A percentile compares a stretch with the other conserved stretches of the same genome.
Evolutionary conservation across 2,113 vertebrate species (phyloP).

Genomic region (Myiozetetes cayanensis): DNA sequence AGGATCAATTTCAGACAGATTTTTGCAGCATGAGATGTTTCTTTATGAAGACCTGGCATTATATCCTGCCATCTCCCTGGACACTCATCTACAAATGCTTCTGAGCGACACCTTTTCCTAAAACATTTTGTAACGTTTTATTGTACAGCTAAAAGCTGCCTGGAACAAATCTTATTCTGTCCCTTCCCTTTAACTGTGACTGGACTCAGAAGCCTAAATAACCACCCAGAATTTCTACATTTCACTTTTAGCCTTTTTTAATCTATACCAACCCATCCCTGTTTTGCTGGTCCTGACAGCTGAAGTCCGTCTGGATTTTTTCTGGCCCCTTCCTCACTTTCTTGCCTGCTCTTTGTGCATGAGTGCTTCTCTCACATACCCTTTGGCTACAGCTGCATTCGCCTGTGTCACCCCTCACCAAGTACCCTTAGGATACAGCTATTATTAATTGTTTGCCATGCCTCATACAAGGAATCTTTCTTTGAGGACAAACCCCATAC

Average conservation of each 20-base stretch:
- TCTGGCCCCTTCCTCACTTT: background rate
- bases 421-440: background rate
- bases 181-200: background rate
- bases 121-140: background rate
- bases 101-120: background rate
- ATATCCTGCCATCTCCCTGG: background rate
- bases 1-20: conserved; percentile 17
- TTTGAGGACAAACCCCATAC: background rate
- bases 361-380: background rate
- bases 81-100: background rate
- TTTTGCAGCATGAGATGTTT: conserved; percentile 1
- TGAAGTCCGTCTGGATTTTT: background rate
- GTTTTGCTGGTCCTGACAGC: background rate
- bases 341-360: background rate
- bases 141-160: background rate
- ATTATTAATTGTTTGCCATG: background rate
- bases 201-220: background rate
- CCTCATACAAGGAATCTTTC: conserved; percentile 16
- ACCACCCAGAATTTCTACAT: background rate
- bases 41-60: background rate
- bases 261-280: background rate
- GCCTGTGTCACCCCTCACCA: background rate
- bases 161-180: background rate
- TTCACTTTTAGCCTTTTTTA: background rate
- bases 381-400: background rate